These are phyloP conservation scores for Zele albiditarsus DNA, from an alignment of 2,888 invertebrate species.

Conservation along the genomic window DNA sequence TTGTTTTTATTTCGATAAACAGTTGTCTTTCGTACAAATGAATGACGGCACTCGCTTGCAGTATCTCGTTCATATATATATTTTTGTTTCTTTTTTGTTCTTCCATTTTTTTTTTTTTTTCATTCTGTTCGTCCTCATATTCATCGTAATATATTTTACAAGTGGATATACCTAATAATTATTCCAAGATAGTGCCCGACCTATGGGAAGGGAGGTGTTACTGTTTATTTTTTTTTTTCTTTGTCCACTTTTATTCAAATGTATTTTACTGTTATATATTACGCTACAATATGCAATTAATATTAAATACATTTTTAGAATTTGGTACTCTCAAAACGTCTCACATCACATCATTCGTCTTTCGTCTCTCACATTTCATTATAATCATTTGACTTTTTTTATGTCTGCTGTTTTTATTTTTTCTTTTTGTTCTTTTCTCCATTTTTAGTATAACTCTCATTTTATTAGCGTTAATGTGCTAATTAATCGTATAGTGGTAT, in stretches of 20 bases:
- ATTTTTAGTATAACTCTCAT: slow-evolving; percentile 14
- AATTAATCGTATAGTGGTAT: slow-evolving; percentile 32
- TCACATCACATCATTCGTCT: slow-evolving; percentile 52
- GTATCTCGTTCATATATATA: slow-evolving; percentile 27
- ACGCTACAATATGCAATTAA: slow-evolving; percentile 64
- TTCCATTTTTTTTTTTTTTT: slow-evolving; percentile 19
- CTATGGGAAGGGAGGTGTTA: slow-evolving; percentile 57
- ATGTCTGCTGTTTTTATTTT: slow-evolving; percentile 37
- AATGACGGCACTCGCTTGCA: background rate
- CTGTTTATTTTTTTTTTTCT: slow-evolving; percentile 44
- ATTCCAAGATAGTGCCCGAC: slow-evolving; percentile 64
- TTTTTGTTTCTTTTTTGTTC: slow-evolving; percentile 23
- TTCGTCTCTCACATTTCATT: slow-evolving; percentile 39
- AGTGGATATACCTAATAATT: slow-evolving; percentile 61
- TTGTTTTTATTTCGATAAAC: slow-evolving; percentile 33
- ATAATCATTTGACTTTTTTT: slow-evolving; percentile 23
- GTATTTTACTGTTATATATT: slow-evolving; percentile 61
- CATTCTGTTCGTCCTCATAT: slow-evolving; percentile 27
- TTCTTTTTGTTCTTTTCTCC: slow-evolving; percentile 30
- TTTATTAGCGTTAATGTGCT: slow-evolving; percentile 22
- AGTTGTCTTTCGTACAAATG: slow-evolving; percentile 26
- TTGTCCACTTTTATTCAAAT: slow-evolving; percentile 52
- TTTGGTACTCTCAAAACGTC: slow-evolving; percentile 70
- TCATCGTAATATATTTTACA: slow-evolving; percentile 51
- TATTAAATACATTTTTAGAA: slow-evolving; percentile 70